Evolutionary conservation across 2,888 invertebrate species (phyloP).

Genomic region (Pachydiplax longipennis): DNA sequence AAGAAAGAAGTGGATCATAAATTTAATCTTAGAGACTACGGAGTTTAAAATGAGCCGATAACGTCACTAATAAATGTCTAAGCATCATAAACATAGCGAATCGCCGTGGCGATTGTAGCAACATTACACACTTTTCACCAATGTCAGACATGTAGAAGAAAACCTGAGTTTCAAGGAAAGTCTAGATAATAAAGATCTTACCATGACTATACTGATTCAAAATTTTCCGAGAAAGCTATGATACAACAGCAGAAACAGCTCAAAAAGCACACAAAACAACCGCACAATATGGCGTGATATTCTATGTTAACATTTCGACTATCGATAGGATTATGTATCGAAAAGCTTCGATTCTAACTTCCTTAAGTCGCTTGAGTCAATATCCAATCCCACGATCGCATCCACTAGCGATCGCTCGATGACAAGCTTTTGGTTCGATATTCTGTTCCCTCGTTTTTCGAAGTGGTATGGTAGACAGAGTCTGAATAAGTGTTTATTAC

Average conservation of each 20-base stretch:
- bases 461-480: not conserved
- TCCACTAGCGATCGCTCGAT: not conserved
- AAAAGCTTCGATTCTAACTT: not conserved
- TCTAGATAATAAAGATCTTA: not conserved
- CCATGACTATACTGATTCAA: not conserved
- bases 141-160: not conserved
- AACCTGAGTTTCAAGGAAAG: not conserved
- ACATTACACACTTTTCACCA: not conserved
- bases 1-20: not conserved
- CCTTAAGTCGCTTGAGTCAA: not conserved
- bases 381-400: not conserved
- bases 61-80: not conserved
- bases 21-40: not conserved
- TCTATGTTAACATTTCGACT: constrained; percentile 13
- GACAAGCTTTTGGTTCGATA: not conserved
- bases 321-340: not conserved
- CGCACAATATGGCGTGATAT: constrained; percentile 38
- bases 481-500: no score
- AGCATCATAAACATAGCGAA: constrained; percentile 40
- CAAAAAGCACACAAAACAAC: constrained; percentile 44
- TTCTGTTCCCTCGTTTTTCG: not conserved
- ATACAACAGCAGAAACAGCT: constrained; percentile 1
- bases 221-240: not conserved
- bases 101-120: not conserved
- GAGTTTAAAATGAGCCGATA: not conserved